Evolutionary conservation across 2,113 vertebrate genomes (phyloP).

Genomic region (Alethe diademata): DNA sequence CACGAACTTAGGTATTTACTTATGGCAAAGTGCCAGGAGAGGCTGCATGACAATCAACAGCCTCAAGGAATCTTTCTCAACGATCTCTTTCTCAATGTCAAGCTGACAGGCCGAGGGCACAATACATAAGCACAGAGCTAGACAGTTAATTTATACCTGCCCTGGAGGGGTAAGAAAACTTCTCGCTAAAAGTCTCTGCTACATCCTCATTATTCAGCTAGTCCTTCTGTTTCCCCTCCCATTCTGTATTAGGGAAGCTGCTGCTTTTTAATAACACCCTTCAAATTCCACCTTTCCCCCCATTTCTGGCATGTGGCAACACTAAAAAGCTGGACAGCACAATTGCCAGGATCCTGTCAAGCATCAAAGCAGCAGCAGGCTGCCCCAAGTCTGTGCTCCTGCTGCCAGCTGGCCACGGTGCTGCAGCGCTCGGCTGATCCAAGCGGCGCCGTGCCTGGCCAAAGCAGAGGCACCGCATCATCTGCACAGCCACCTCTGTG

Average conservation of each 20-base stretch:
- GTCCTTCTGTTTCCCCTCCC: not conserved
- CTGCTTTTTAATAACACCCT: not conserved
- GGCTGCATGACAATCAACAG: constrained; percentile 46
- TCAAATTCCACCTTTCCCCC: not conserved
- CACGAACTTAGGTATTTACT: constrained; percentile 13
- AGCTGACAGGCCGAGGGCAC: not conserved
- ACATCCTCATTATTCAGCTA: not conserved
- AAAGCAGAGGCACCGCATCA: not conserved
- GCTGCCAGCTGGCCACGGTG: not conserved
- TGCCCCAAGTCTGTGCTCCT: not conserved
- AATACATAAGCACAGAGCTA: not conserved
- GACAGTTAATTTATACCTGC: constrained; percentile 15
- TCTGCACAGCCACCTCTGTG: not conserved
- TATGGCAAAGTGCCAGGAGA: constrained; percentile 49
- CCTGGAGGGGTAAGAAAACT: not conserved
- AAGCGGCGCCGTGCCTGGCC: not conserved
- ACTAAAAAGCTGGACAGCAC: not conserved
- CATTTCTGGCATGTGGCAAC: not conserved
- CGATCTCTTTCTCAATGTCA: not conserved
- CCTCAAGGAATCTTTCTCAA: constrained; percentile 26
- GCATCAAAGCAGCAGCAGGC: not conserved
- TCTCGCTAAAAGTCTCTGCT: not conserved
- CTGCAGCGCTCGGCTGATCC: fast-evolving
- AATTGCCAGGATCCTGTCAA: not conserved
- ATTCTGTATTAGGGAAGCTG: not conserved